A percentile compares a stretch with the other conserved stretches of the same genome.
Conservation (phyloP, 2,797 vertebrate species). For the Emydoidea blandingii region DNA sequence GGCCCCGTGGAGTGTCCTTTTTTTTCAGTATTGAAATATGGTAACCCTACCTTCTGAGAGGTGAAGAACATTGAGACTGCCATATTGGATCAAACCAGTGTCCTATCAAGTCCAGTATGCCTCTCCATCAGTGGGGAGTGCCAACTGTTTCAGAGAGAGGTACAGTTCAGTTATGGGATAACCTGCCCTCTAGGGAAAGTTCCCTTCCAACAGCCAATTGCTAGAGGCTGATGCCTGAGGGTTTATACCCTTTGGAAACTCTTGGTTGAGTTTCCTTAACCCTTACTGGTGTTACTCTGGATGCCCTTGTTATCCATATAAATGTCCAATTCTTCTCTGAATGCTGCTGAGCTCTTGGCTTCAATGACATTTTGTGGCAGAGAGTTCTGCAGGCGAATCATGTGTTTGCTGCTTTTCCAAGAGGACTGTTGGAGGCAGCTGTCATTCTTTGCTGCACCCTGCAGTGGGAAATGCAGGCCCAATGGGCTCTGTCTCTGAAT, state of each 20-base stretch:
- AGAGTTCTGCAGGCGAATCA: neutral
- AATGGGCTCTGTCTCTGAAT: neutral
- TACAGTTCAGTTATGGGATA: neutral
- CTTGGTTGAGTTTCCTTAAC: neutral
- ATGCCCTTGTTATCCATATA: neutral
- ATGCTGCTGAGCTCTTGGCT: neutral
- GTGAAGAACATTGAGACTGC: neutral
- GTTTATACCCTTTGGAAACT: fast-evolving
- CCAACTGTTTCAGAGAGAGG: neutral
- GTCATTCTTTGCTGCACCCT: neutral
- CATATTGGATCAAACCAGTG: neutral
- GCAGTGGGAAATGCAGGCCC: neutral
- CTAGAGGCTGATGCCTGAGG: neutral
- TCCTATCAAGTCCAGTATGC: neutral
- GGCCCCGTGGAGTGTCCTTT: too few species aligned
- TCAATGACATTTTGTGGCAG: neutral
- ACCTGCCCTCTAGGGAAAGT: neutral
- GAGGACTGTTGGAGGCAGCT: neutral
- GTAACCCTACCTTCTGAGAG: neutral
- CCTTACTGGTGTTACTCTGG: fast-evolving
- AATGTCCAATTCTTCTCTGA: neutral
- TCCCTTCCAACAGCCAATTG: neutral
- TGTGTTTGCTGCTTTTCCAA: neutral
- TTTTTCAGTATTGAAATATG: too few species aligned
- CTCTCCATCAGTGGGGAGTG: neutral